Conservation (phyloP, 1,140 invertebrate genomes). For the Mylabris phalerata region DNA sequence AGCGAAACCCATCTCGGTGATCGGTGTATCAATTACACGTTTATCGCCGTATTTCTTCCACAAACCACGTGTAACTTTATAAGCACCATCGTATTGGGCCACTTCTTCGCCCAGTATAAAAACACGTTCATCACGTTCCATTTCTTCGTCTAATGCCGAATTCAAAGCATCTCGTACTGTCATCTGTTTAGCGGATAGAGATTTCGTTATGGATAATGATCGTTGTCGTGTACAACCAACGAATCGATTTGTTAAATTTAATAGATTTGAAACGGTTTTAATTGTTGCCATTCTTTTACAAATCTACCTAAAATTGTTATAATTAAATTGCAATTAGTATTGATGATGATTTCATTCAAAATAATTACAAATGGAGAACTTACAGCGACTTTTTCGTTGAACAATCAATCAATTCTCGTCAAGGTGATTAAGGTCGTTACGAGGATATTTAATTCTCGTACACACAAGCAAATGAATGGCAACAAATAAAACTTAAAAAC, state of each 20-base stretch:
- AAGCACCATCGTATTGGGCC: slow-evolving; percentile 97
- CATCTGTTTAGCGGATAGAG: slow-evolving; percentile 61
- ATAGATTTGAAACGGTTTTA: neutral
- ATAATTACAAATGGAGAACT: too few species aligned
- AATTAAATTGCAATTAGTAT: neutral
- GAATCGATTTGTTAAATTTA: slow-evolving; percentile 8
- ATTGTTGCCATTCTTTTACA: neutral
- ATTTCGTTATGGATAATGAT: slow-evolving; percentile 52
- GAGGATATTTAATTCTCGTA: neutral
- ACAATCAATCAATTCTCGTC: neutral
- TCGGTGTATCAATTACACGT: slow-evolving; percentile 95
- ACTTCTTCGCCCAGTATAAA: slow-evolving; percentile 95
- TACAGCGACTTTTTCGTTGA: too few species aligned
- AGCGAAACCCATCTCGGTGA: slow-evolving; percentile 96
- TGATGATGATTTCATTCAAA: neutral
- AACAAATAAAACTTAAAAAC: neutral
- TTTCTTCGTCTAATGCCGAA: slow-evolving; percentile 93
- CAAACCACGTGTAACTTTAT: slow-evolving; percentile 90
- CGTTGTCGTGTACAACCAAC: slow-evolving; percentile 11
- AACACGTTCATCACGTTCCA: slow-evolving; percentile 89
- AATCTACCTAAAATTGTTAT: too few species aligned
- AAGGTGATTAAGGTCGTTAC: slow-evolving; percentile 16
- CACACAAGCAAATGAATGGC: neutral
- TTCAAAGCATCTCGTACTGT: slow-evolving; percentile 97
- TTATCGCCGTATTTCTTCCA: slow-evolving; percentile 99